A percentile compares a stretch with the other conserved stretches of the same genome.
These are phyloP conservation scores for Drosophila birchii DNA, from an alignment of 2,888 invertebrate species.

Conservation along the genomic window DNA sequence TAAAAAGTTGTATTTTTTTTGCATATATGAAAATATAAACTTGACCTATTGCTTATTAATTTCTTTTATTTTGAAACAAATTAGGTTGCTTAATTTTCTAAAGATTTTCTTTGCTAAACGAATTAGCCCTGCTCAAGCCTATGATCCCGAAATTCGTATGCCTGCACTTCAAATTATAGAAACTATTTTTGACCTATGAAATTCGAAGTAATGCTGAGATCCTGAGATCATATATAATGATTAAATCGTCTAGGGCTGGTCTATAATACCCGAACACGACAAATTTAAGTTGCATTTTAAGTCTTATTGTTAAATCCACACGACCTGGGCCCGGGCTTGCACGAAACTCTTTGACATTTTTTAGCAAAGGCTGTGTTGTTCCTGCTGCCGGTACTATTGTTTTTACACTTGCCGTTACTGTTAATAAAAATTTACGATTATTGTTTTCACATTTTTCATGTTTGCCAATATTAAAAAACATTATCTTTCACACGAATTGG, in stretches of 20 bases:
- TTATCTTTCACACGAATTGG: slow-evolving; percentile 82
- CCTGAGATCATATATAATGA: no score
- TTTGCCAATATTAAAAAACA: slow-evolving; percentile 84
- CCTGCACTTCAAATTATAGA: no score
- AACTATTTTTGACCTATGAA: no score
- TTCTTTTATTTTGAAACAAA: no score
- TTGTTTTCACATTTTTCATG: slow-evolving; percentile 84
- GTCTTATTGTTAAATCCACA: background rate
- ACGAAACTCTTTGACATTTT: slow-evolving; percentile 36
- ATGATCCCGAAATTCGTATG: no score
- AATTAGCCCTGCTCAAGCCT: no score
- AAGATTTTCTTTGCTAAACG: no score
- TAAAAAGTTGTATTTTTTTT: no score
- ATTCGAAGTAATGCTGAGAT: background rate
- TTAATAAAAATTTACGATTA: slow-evolving; percentile 84
- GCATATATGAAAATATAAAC: no score
- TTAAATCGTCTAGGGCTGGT: background rate
- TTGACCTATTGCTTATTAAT: no score
- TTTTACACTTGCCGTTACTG: slow-evolving; percentile 55
- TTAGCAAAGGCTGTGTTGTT: slow-evolving; percentile 59
- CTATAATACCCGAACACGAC: background rate
- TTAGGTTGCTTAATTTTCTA: no score
- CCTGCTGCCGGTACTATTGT: slow-evolving; percentile 19
- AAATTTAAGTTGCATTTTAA: background rate
- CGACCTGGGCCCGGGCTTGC: no score